Evolutionary conservation across 2,797 vertebrate species (phyloP).

Genomic region (Dendrocincla fuliginosa): DNA sequence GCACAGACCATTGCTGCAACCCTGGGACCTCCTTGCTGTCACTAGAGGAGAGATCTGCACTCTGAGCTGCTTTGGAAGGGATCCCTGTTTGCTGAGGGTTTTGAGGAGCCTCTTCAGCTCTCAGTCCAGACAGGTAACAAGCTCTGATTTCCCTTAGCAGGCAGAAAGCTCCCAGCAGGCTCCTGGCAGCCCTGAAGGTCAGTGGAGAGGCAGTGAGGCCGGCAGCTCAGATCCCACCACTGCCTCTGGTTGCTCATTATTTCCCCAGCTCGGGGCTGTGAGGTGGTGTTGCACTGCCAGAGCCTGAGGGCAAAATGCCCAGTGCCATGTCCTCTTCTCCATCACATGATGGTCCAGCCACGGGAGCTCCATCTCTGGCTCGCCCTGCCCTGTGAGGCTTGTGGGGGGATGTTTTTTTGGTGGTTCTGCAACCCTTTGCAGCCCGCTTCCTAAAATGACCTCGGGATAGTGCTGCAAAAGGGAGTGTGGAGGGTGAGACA

Average conservation of each 20-base stretch:
- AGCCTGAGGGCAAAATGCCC: background rate
- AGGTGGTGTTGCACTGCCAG: background rate
- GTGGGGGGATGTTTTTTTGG: no score
- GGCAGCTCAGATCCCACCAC: accelerated
- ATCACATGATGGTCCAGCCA: background rate
- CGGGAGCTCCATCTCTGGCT: background rate
- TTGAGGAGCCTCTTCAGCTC: background rate
- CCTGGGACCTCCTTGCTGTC: background rate
- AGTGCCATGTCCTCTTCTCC: background rate
- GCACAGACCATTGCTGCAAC: background rate
- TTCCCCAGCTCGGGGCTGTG: background rate
- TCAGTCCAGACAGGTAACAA: background rate
- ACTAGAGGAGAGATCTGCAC: background rate
- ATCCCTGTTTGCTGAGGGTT: background rate
- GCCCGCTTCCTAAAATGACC: background rate
- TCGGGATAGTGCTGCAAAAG: background rate
- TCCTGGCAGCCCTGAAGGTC: background rate
- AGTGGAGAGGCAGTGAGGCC: background rate
- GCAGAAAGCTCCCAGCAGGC: background rate
- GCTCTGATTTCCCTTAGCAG: slow-evolving; percentile 12
- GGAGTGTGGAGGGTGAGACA: background rate
- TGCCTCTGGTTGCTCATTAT: background rate
- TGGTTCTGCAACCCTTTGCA: background rate
- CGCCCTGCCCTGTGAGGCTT: background rate
- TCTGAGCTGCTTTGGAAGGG: background rate